These are phyloP conservation scores for Chloropsis cyanopogon DNA, from an alignment of 2,113 vertebrate species.

Conservation along the genomic window DNA sequence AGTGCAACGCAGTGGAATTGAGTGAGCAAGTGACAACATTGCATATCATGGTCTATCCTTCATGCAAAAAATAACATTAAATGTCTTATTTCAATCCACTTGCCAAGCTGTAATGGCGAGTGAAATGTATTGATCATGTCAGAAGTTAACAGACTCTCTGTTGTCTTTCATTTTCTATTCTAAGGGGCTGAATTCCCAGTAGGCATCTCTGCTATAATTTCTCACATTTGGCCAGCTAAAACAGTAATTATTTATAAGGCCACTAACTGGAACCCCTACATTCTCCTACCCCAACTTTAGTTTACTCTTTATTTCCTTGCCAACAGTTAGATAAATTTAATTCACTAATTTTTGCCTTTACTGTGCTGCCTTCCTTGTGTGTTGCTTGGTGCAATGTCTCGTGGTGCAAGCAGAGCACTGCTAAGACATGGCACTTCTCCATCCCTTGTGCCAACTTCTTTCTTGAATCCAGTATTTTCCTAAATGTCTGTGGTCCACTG, in stretches of 20 bases:
- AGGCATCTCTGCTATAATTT: neutral
- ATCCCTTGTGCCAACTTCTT: neutral
- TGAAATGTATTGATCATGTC: neutral
- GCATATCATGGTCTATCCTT: neutral
- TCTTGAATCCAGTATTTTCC: neutral
- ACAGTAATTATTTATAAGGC: neutral
- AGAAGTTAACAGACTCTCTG: neutral
- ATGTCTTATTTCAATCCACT: neutral
- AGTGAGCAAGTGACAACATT: neutral
- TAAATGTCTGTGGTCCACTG: conserved; percentile 40
- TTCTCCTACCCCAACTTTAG: neutral
- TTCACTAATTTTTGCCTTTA: neutral
- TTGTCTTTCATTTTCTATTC: neutral
- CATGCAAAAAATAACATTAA: neutral
- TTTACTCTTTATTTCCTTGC: neutral
- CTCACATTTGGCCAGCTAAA: neutral
- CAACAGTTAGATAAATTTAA: neutral
- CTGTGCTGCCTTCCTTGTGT: neutral
- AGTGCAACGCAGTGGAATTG: neutral
- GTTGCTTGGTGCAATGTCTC: neutral
- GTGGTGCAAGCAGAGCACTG: neutral
- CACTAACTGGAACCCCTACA: neutral
- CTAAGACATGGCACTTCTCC: neutral
- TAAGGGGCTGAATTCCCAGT: neutral
- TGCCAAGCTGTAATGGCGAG: neutral